Percentiles rank a stretch among this genome's conserved stretches.
Conservation (phyloP, 2,888 invertebrate species). For the Noctua janthe region DNA sequence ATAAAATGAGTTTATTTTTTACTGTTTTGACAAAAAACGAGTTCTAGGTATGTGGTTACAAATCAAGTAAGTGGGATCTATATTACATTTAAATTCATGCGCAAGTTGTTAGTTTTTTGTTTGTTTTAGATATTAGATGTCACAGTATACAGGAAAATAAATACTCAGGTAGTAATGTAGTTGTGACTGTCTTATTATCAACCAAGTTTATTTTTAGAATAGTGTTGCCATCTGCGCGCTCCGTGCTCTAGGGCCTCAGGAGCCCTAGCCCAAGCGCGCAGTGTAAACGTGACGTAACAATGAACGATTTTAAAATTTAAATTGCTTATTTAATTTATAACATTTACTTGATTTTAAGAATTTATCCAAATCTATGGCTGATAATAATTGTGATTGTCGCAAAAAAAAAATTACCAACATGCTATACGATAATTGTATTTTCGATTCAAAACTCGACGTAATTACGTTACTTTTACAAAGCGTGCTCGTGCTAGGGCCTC, state of each 20-base stretch:
- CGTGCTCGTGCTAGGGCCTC: not conserved
- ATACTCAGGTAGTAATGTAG: not conserved
- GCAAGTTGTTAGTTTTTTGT: not conserved
- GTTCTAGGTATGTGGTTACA: not conserved
- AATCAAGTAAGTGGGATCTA: not conserved
- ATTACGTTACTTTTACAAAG: not conserved
- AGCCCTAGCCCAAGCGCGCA: no score
- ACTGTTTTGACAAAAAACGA: not conserved
- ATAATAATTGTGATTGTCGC: no score
- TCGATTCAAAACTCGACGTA: not conserved
- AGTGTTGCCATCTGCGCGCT: conserved; percentile 8
- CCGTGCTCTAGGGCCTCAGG: no score
- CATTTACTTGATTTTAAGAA: no score
- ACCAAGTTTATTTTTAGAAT: conserved; percentile 28
- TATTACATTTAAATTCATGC: not conserved
- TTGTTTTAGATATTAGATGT: not conserved
- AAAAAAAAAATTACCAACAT: no score
- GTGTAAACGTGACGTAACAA: no score
- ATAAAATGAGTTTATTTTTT: not conserved
- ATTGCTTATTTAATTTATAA: no score
- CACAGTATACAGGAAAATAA: not conserved
- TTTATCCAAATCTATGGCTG: no score
- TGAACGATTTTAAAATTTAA: no score
- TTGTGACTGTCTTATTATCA: not conserved
- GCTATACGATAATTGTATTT: no score